Evolutionary conservation across 2,888 invertebrate species (phyloP).

Genomic region (Apotomis betuletana): DNA sequence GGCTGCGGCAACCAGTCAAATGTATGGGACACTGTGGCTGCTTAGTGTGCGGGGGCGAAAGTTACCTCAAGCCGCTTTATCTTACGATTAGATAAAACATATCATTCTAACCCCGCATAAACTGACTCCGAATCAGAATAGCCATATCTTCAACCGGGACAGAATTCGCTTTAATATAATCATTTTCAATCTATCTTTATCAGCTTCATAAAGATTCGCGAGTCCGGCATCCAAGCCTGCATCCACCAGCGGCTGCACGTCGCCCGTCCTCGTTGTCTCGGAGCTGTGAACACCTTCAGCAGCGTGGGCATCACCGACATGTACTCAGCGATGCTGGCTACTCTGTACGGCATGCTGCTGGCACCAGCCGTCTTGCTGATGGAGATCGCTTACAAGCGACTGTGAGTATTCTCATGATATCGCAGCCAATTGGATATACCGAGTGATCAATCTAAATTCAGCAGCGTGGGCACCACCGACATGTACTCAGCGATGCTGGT

Average conservation of each 20-base stretch:
- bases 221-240: constrained; percentile 79
- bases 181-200: not conserved
- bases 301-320: constrained; percentile 85
- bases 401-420: constrained; percentile 57
- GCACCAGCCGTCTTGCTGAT: constrained; percentile 69
- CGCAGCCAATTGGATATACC: too few species aligned
- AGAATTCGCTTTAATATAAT: too few species aligned
- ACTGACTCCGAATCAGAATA: too few species aligned
- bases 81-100: too few species aligned
- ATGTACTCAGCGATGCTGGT: constrained; percentile 79
- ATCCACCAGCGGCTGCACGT: constrained; percentile 84
- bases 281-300: constrained; percentile 83
- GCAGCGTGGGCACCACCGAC: constrained; percentile 46
- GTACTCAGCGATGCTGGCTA: constrained; percentile 79
- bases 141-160: too few species aligned
- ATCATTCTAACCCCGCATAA: too few species aligned
- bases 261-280: constrained; percentile 83
- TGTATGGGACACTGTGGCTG: too few species aligned
- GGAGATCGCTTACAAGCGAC: constrained; percentile 64
- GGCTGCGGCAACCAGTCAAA: too few species aligned
- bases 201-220: constrained; percentile 77
- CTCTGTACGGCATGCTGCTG: constrained; percentile 74
- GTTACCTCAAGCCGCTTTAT: too few species aligned
- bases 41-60: too few species aligned
- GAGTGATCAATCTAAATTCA: too few species aligned